Percentiles rank a stretch among this genome's conserved stretches.
phyloP scores from a whole-genome alignment of 2,113 vertebrate species.

The Apaloderma vittatum region DNA sequence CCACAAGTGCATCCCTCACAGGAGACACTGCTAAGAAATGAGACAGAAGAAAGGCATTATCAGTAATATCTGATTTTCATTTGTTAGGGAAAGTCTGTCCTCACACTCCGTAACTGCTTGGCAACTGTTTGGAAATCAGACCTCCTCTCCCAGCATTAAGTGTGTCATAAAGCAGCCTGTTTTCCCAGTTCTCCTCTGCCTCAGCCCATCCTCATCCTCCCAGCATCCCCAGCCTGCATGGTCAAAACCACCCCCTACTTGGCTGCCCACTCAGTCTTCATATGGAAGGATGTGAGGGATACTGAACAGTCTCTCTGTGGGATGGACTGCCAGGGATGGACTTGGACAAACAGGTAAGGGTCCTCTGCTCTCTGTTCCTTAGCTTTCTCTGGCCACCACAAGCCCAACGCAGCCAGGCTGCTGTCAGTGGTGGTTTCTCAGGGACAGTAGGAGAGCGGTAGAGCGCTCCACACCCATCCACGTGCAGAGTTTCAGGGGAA shows the following conservation, averaged over 20 bases:
- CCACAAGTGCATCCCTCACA: not conserved
- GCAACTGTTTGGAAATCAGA: not conserved
- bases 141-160: not conserved
- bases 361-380: not conserved
- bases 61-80: not conserved
- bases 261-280: not conserved
- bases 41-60: not conserved
- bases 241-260: not conserved
- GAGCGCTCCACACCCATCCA: not conserved
- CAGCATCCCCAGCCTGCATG: not conserved
- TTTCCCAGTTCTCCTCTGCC: not conserved
- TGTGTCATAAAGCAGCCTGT: rapidly evolving
- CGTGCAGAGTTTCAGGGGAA: not conserved
- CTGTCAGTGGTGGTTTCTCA: not conserved
- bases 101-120: not conserved
- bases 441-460: not conserved
- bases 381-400: not conserved
- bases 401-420: not conserved
- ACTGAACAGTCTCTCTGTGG: not conserved
- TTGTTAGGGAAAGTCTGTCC: not conserved
- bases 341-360: not conserved
- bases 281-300: rapidly evolving
- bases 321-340: not conserved
- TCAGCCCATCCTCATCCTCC: not conserved
- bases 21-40: not conserved